phyloP scores from a whole-genome alignment of 2,888 invertebrate genomes.

The Troilus luridus region DNA sequence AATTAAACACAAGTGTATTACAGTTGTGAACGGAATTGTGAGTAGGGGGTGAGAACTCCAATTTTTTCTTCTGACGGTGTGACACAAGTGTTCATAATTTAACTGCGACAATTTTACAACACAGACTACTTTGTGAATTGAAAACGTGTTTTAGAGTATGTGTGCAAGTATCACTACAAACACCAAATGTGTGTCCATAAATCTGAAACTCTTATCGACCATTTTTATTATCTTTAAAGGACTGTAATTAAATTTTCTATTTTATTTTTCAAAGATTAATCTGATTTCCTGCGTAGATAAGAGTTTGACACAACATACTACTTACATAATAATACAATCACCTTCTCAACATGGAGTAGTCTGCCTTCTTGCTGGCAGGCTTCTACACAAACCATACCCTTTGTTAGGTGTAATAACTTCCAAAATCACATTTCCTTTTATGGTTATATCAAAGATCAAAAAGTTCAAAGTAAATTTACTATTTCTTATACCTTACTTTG shows the following conservation, averaged over 20 bases:
- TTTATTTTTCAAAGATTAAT: neutral
- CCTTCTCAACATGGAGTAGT: constrained; percentile 63
- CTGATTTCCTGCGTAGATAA: constrained; percentile 32
- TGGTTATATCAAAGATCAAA: neutral
- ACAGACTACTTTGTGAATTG: constrained; percentile 51
- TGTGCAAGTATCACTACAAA: constrained; percentile 55
- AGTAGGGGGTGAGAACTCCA: constrained; percentile 17
- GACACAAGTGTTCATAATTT: constrained; percentile 1
- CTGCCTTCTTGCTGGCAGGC: constrained; percentile 64
- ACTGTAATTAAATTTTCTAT: neutral
- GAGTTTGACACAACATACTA: constrained; percentile 54
- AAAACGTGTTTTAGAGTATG: constrained; percentile 53
- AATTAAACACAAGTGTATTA: neutral
- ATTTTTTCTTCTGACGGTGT: neutral
- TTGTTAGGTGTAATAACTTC: constrained; percentile 53
- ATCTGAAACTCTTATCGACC: constrained; percentile 51
- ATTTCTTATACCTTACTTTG: neutral
- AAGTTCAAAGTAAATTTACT: neutral
- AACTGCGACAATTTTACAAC: constrained; percentile 37
- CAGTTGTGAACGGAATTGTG: constrained; percentile 8
- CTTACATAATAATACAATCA: constrained; percentile 63
- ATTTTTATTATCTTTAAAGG: neutral
- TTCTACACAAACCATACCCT: constrained; percentile 63
- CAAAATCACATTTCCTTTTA: constrained; percentile 35
- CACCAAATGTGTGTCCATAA: constrained; percentile 55